A percentile compares a stretch with the other conserved stretches of the same genome.
Conservation (phyloP, 2,888 invertebrate genomes). For the Melanotus villosus region DNA sequence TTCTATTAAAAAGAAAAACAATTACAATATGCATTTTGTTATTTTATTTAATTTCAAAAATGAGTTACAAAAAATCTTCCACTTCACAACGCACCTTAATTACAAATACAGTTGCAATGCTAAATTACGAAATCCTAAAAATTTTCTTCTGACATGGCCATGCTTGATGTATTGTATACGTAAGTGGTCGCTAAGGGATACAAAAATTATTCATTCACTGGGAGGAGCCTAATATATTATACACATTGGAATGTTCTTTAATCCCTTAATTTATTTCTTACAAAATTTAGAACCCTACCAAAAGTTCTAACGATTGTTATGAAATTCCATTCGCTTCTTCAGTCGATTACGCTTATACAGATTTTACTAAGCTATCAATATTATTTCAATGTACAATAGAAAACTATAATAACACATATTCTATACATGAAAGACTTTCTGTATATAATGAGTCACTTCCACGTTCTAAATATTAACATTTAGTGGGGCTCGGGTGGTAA, state of each 20-base stretch:
- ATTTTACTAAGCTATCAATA: slow-evolving; percentile 2
- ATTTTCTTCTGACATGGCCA: too few species aligned
- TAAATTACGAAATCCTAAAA: background rate
- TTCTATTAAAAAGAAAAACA: too few species aligned
- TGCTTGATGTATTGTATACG: too few species aligned
- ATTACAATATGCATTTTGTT: background rate
- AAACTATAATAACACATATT: slow-evolving; percentile 11
- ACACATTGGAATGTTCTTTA: too few species aligned
- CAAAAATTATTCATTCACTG: too few species aligned
- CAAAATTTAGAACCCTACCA: slow-evolving; percentile 33
- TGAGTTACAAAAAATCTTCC: background rate
- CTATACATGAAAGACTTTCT: background rate
- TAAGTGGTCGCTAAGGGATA: too few species aligned
- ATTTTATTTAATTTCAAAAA: slow-evolving; percentile 1
- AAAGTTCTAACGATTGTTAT: slow-evolving; percentile 20
- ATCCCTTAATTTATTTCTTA: slow-evolving; percentile 1
- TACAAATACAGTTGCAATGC: background rate
- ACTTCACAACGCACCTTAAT: background rate
- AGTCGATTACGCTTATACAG: slow-evolving; percentile 25
- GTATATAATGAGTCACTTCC: background rate
- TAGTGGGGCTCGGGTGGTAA: background rate
- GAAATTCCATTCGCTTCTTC: slow-evolving; percentile 20
- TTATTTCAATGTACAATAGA: slow-evolving; percentile 8
- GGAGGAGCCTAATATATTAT: too few species aligned
- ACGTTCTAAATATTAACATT: background rate